Evolutionary conservation across 1,140 invertebrate species (phyloP).

Genomic region (Drosophila mojavensis): DNA sequence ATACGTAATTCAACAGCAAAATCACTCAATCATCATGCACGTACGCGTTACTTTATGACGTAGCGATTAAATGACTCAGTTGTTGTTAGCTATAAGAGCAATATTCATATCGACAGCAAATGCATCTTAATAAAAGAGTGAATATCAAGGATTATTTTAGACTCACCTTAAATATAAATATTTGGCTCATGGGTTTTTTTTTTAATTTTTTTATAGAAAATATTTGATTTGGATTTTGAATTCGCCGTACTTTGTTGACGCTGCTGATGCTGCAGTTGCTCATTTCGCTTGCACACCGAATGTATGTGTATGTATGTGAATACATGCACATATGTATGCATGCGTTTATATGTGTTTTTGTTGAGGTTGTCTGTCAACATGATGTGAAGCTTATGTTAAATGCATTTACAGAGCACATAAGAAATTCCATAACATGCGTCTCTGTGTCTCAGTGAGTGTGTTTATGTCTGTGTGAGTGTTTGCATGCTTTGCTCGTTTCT

Average conservation of each 20-base stretch:
- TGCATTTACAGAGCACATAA: slow-evolving; percentile 54
- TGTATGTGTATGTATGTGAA: not conserved
- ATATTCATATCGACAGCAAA: too few species aligned
- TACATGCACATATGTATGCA: not conserved
- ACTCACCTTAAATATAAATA: slow-evolving; percentile 59
- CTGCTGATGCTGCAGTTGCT: slow-evolving; percentile 14
- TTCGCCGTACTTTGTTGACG: slow-evolving; percentile 14
- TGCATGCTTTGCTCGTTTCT: slow-evolving; percentile 4
- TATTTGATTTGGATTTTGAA: slow-evolving; percentile 56
- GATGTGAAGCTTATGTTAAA: slow-evolving; percentile 60
- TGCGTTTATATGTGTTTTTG: not conserved
- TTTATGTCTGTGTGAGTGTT: slow-evolving; percentile 18
- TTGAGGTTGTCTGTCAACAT: slow-evolving; percentile 20
- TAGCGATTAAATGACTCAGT: too few species aligned
- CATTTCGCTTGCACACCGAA: not conserved
- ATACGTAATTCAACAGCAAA: not conserved
- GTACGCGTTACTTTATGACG: too few species aligned
- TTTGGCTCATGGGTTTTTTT: slow-evolving; percentile 50
- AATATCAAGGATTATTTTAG: not conserved
- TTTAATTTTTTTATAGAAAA: slow-evolving; percentile 33
- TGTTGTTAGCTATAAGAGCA: too few species aligned
- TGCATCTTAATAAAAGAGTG: too few species aligned
- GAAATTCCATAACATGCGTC: slow-evolving; percentile 11
- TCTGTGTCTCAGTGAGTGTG: slow-evolving; percentile 6
- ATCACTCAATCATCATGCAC: too few species aligned